Base-by-base conservation (phyloP, 2,888 invertebrate species). In the Smittia sp. region DNA sequence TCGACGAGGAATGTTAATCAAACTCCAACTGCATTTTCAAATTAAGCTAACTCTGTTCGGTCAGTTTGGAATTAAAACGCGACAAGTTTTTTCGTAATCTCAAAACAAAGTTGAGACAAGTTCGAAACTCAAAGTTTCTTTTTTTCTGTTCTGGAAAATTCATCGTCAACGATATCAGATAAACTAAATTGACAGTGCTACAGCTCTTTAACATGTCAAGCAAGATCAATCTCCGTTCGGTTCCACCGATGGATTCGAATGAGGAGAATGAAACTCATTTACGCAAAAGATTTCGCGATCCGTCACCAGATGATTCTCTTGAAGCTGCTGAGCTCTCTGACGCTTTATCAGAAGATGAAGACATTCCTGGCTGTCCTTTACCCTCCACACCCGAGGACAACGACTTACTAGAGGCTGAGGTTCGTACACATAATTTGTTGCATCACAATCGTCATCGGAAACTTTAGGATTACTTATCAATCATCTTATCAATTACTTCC, bases 341-440 rank as follows among this genome's bases (percentile, higher is more conserved):
- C 73, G 87, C 85, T 72, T 87, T 88, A 73, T 89, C 89, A 78
- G 92, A 92, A 78, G 93, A 92, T 79, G 92, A 91, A 77, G 88
- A 63, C 15, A 25, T 54, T 54, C 62, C 90, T 75, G 93, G 93
- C 39, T 93, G 93, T 79, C 92, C 93, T 1, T 80, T 93, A 77
- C 93, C 93, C 1, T 93, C 93, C 20, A 93, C 93, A 7, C 93
- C 93, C 1, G 93, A 93, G 81, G 93, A 93, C 80, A 91, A 92
- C 78, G 89, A 90, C 79, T 85, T 93, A 38, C 85, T 93, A 77
- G 92, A 93, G 80, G 90, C 91, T 70, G 93, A 93, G 84, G 88
- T 86, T n/a, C n/a, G n/a, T n/a, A 7, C 52, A 52, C 13, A n/a
- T 52, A 52, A 15, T n/a, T 39, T 39, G 39, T 9, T 39, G 11